Conservation (phyloP, 2,797 vertebrate species). For the Sarcoramphus papa region DNA sequence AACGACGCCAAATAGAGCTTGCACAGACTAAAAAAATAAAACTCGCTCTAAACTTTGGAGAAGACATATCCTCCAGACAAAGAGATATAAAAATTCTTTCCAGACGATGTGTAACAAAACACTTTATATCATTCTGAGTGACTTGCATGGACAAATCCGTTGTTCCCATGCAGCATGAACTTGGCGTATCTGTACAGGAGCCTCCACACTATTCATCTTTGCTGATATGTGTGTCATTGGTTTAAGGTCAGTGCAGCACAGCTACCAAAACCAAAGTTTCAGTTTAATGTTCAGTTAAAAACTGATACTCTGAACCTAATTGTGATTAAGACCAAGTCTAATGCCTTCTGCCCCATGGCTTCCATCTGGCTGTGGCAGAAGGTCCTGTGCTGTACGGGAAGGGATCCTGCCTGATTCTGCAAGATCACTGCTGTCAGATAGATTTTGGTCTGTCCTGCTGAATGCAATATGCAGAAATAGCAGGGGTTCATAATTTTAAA, state of each 20-base stretch:
- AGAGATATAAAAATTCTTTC: not conserved
- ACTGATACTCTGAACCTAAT: not conserved
- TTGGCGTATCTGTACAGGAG: not conserved
- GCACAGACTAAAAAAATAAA: not conserved
- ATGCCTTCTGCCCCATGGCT: not conserved
- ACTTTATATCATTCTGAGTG: not conserved
- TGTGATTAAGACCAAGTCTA: not conserved
- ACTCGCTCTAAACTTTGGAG: not conserved
- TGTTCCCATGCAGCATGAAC: rapidly evolving
- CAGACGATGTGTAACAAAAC: not conserved
- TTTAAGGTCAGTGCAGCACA: not conserved
- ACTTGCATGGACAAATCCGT: not conserved
- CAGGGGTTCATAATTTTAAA: not conserved
- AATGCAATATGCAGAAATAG: not conserved
- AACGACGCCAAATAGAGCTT: not conserved
- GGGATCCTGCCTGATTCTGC: not conserved
- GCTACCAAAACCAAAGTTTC: not conserved
- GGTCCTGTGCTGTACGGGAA: not conserved
- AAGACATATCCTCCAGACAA: not conserved
- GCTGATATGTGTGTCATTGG: not conserved
- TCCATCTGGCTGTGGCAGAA: not conserved
- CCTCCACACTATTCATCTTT: not conserved
- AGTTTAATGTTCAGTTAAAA: not conserved
- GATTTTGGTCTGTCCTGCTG: not conserved
- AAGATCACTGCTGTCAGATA: not conserved